phyloP scores from a whole-genome alignment of 2,797 vertebrate genomes.

The Sternarchorhynchus goeldii region DNA sequence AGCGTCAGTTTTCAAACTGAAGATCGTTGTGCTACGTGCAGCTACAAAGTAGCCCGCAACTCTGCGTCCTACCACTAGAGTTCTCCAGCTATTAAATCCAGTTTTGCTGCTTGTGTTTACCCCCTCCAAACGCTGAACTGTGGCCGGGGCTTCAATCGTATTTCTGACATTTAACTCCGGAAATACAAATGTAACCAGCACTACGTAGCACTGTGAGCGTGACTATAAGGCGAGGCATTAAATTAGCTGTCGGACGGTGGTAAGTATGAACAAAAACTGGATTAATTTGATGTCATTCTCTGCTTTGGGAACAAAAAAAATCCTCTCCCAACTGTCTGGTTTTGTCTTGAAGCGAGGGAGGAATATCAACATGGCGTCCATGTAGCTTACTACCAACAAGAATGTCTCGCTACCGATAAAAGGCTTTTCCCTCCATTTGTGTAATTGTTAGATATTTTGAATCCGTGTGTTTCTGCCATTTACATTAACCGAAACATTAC shows the following conservation, averaged over 20 bases:
- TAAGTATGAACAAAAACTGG: slow-evolving; percentile 49
- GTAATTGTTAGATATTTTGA: neutral
- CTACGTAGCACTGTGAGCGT: slow-evolving; percentile 58
- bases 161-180: slow-evolving; percentile 63
- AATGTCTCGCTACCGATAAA: slow-evolving; percentile 32
- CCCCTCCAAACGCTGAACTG: slow-evolving; percentile 59
- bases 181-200: slow-evolving; percentile 70
- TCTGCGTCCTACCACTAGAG: slow-evolving; percentile 66
- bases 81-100: slow-evolving; percentile 47
- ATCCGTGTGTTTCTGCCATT: neutral
- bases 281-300: slow-evolving; percentile 26
- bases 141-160: slow-evolving; percentile 62
- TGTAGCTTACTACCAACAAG: slow-evolving; percentile 49
- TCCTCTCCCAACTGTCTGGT: slow-evolving; percentile 53
- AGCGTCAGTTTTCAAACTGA: neutral
- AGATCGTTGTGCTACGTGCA: slow-evolving; percentile 39
- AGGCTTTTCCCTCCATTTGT: slow-evolving; percentile 45
- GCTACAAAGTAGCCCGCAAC: slow-evolving; percentile 25
- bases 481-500: neutral
- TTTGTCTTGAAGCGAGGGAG: slow-evolving; percentile 58
- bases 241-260: slow-evolving; percentile 60
- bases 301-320: slow-evolving; percentile 41
- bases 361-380: slow-evolving; percentile 61
- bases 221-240: slow-evolving; percentile 61
- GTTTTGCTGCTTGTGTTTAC: slow-evolving; percentile 65